phyloP scores from a whole-genome alignment of 2,797 vertebrate species.

The Lerista edwardsae region DNA sequence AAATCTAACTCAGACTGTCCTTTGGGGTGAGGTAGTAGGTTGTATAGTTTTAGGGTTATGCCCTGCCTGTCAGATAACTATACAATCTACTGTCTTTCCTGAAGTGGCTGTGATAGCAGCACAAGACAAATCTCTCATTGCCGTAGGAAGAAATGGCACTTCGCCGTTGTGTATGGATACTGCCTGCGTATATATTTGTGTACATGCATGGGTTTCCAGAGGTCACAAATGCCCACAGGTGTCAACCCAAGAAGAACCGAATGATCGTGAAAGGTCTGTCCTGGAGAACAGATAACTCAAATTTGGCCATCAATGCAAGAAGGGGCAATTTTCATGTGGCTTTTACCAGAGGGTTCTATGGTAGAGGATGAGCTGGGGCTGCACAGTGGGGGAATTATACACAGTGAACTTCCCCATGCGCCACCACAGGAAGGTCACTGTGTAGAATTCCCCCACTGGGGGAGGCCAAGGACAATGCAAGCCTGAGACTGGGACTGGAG shows the following conservation, averaged over 20 bases:
- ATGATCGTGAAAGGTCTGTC: background rate
- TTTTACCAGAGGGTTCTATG: background rate
- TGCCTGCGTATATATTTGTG: too few species aligned
- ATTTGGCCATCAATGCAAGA: background rate
- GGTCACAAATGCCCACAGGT: background rate
- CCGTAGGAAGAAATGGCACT: background rate
- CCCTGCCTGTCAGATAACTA: conserved; percentile 97
- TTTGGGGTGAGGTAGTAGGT: conserved; percentile 99
- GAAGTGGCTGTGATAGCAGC: conserved; percentile 91
- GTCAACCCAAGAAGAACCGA: background rate
- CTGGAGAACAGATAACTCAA: background rate
- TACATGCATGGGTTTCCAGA: too few species aligned
- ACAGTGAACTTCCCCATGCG: background rate
- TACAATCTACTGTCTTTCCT: conserved; percentile 99
- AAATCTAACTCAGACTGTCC: conserved; percentile 80
- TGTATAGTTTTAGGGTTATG: conserved; percentile 99
- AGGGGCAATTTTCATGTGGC: background rate
- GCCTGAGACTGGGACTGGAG: background rate
- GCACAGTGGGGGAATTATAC: background rate
- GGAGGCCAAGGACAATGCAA: background rate
- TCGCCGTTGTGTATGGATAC: background rate
- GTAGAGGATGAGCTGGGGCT: background rate
- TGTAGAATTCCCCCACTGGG: too few species aligned
- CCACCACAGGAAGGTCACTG: too few species aligned
- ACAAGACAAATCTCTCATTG: conserved; percentile 53